Evolutionary conservation across 2,797 vertebrate species (phyloP).

Genomic region (Gephyroberyx darwinii): DNA sequence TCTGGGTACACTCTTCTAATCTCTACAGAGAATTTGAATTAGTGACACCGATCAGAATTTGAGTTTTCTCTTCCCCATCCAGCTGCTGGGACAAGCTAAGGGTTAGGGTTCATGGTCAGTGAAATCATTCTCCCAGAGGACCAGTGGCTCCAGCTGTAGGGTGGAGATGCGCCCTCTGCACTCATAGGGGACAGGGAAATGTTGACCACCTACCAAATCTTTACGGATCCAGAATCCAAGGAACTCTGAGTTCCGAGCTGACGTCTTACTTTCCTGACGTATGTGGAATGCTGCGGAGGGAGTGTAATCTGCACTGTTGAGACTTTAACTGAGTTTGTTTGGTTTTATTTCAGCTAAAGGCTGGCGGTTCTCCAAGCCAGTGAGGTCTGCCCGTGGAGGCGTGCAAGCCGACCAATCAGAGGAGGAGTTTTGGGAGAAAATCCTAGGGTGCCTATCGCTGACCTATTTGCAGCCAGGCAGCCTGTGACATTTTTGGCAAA

Average conservation of each 20-base stretch:
- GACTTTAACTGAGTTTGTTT: conserved; percentile 20
- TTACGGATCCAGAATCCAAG: conserved; percentile 28
- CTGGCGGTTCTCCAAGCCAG: conserved; percentile 48
- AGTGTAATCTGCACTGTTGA: conserved; percentile 23
- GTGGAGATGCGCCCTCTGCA: conserved; percentile 32
- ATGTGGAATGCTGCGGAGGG: neutral
- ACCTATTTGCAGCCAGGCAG: conserved; percentile 58
- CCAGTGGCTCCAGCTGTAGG: conserved; percentile 53
- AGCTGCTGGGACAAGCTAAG: conserved; percentile 5
- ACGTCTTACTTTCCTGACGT: neutral
- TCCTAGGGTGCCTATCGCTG: conserved; percentile 57
- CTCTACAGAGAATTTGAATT: no score
- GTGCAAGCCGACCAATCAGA: conserved; percentile 58
- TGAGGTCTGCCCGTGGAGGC: conserved; percentile 49
- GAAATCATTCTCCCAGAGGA: conserved; percentile 41
- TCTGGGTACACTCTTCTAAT: no score
- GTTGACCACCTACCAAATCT: conserved; percentile 22
- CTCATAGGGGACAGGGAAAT: conserved; percentile 4
- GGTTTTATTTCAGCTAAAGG: conserved; percentile 1
- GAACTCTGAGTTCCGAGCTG: conserved; percentile 3
- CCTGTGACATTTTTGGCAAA: conserved; percentile 45
- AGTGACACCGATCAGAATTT: no score
- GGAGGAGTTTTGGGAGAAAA: conserved; percentile 51
- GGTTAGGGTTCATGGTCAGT: conserved; percentile 21
- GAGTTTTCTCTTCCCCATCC: no score